Evolutionary conservation across 2,113 vertebrate species (phyloP), one percentile per base, ranked within the genome.

Genomic region (Dryoscopus gambensis): DNA sequence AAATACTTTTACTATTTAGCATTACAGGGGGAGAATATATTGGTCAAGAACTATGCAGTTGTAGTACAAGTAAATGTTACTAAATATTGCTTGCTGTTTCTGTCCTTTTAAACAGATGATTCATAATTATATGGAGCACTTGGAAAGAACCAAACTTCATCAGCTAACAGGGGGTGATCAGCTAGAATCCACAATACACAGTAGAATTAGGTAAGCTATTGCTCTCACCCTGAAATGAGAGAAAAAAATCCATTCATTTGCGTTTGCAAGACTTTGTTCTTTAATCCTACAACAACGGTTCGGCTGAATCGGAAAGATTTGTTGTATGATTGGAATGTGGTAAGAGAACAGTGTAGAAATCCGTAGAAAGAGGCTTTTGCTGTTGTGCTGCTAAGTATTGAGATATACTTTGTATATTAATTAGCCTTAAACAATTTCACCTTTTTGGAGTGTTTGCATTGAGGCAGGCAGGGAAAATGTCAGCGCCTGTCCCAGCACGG

Each of bases 121-220:
- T 97, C 99, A 99, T 98, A 99, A 99, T 98, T 99, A 99, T 87
- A 99, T 99, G 99, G 99, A 99, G 94, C 99, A 99, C 95, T 98
- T 99, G 98, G 99, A 99, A 97, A 98, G 99, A 92, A 98, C 98
- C 68, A 99, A 99, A 98, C 98, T 99, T 98, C 99, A 99, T 83
- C 99, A 99, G 71, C 96, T 98, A 63, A 87, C 96, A 10, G 97
- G 98, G 76, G 95, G 96, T 49, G 99, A 99, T 73, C 97, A 98
- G 49, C 92, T 98, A 60, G 99, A 99, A 76, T 96, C 98, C 23
- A 97, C 96, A 90, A 90, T 97, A 53, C 96, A 98, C 76, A 95
- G 93, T 96, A 98, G 98, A 97, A 97, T 98, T 97, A 98, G 98
- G 99, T 99, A 98, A 99, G 99, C 96, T 97, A 31, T 95, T 97